These are phyloP conservation scores for Sarotherodon lohbergeri DNA, from an alignment of 2,113 vertebrate species.

Conservation along the genomic window DNA sequence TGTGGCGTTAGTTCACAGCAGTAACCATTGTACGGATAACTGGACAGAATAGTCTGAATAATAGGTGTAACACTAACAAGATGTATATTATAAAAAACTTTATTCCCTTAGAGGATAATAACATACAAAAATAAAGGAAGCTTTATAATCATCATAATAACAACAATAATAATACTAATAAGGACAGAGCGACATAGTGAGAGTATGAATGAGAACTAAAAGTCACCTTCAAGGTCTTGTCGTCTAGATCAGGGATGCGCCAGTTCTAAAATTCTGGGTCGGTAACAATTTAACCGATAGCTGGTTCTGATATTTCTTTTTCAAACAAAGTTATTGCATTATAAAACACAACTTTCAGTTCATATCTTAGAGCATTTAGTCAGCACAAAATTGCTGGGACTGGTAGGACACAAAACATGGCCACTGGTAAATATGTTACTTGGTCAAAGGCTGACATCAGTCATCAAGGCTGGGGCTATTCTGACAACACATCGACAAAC, in stretches of 20 bases:
- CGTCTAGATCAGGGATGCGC: neutral
- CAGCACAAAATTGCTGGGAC: neutral
- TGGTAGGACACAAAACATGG: neutral
- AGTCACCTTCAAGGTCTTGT: neutral
- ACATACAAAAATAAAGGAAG: conserved; percentile 74
- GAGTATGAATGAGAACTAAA: neutral
- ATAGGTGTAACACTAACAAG: neutral
- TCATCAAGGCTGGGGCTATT: neutral
- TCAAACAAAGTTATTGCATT: neutral
- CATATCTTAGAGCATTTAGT: neutral
- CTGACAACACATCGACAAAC: neutral
- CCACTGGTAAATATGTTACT: neutral
- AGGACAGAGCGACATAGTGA: conserved; percentile 35
- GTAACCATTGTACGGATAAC: neutral
- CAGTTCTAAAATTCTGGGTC: neutral
- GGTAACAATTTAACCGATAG: neutral
- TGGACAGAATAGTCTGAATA: neutral
- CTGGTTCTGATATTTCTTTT: neutral
- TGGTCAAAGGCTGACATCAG: neutral
- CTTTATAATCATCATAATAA: conserved; percentile 57
- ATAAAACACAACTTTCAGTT: neutral
- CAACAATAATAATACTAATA: conserved; percentile 49
- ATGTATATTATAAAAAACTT: conserved; percentile 42
- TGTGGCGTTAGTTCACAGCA: neutral
- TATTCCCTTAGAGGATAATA: conserved; percentile 69